These are phyloP conservation scores for Calonectris borealis DNA, from an alignment of 2,113 vertebrate species.

Conservation along the genomic window DNA sequence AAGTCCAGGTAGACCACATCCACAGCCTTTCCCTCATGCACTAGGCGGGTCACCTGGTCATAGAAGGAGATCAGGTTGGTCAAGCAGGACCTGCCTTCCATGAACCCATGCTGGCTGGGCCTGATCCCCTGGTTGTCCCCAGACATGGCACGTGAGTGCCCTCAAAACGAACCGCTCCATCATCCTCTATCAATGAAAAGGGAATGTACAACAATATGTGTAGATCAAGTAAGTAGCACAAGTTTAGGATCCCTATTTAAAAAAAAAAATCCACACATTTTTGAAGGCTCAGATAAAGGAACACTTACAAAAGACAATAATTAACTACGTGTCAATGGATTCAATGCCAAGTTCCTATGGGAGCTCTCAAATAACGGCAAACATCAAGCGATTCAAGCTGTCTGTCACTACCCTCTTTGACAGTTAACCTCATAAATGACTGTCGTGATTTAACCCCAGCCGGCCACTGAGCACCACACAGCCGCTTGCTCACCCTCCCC, in stretches of 20 bases:
- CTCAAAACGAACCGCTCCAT: too few relatives aligned
- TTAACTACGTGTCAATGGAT: background rate
- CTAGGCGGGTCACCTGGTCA: too few relatives aligned
- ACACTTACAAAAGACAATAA: background rate
- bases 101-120: too few relatives aligned
- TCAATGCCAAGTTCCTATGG: background rate
- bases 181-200: background rate
- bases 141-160: too few relatives aligned
- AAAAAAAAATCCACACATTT: background rate
- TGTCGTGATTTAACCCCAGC: too few relatives aligned
- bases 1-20: too few relatives aligned
- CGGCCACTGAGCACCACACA: too few relatives aligned
- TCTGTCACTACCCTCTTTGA: background rate
- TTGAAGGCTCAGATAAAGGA: background rate
- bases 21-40: too few relatives aligned
- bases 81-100: too few relatives aligned
- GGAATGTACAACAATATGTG: background rate
- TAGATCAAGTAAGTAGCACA: background rate
- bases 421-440: background rate
- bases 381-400: background rate
- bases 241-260: background rate
- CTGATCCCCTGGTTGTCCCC: too few relatives aligned
- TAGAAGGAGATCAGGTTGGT: too few relatives aligned
- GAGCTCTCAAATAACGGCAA: background rate
- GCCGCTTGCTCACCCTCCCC: too few relatives aligned